These are phyloP conservation scores for Passer montanus DNA, from an alignment of 2,113 vertebrate genomes.

Conservation along the genomic window DNA sequence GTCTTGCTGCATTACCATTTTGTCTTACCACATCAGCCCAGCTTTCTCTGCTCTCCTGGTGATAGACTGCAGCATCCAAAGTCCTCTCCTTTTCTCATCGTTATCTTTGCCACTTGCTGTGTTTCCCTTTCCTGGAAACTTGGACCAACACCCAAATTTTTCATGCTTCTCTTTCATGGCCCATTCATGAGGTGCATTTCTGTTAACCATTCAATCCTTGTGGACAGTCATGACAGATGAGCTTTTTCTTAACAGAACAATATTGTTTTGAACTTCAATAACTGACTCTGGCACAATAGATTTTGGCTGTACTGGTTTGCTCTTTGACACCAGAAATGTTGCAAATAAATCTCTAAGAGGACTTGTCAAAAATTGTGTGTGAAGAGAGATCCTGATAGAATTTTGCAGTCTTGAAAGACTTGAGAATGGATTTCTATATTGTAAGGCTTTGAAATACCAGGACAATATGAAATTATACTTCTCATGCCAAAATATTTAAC, in stretches of 20 bases:
- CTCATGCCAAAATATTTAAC: neutral
- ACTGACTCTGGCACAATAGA: neutral
- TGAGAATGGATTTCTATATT: neutral
- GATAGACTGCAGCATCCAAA: constrained; percentile 4
- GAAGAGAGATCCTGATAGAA: neutral
- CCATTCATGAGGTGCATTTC: neutral
- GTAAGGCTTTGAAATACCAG: neutral
- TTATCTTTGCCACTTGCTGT: constrained; percentile 24
- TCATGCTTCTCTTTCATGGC: neutral
- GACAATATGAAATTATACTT: neutral
- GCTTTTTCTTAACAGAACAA: neutral
- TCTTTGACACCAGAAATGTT: neutral
- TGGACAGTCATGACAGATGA: neutral
- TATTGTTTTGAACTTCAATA: neutral
- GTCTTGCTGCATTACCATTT: neutral
- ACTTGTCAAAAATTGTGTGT: neutral
- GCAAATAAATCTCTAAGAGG: neutral
- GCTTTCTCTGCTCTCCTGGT: neutral
- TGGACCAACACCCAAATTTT: constrained; percentile 5
- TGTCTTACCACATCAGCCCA: neutral
- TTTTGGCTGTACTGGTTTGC: neutral
- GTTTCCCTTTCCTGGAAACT: constrained; percentile 38
- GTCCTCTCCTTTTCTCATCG: neutral
- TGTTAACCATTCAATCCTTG: neutral
- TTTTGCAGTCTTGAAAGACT: neutral